These are phyloP conservation scores for Myodes glareolus DNA, from an alignment of 2,113 vertebrate genomes.

Conservation along the genomic window DNA sequence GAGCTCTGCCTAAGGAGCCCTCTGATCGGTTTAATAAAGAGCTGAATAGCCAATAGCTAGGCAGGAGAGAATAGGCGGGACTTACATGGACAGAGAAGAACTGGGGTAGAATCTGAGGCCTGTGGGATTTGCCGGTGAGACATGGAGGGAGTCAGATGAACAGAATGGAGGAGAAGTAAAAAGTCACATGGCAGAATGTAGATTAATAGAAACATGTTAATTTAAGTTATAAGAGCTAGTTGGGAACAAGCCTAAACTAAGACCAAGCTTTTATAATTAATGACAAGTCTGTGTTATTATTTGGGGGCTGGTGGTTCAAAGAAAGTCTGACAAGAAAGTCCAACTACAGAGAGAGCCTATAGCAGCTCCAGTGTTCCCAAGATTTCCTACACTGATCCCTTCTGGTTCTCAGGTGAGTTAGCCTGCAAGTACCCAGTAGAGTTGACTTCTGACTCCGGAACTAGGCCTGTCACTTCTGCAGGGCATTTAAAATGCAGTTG, in stretches of 20 bases:
- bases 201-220: background rate
- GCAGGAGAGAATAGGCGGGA: too few species aligned
- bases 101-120: too few species aligned
- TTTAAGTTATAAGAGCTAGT: background rate
- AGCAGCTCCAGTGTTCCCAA: accelerated
- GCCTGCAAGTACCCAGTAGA: background rate
- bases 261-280: background rate
- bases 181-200: background rate
- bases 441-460: background rate
- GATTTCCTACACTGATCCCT: accelerated
- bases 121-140: too few species aligned
- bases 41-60: too few species aligned
- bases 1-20: too few species aligned
- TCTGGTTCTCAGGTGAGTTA: background rate
- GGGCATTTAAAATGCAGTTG: conserved; percentile 25
- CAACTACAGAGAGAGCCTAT: background rate
- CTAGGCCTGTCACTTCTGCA: conserved; percentile 2
- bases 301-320: background rate
- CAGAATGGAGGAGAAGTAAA: background rate
- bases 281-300: background rate
- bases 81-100: too few species aligned
- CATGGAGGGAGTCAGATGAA: too few species aligned
- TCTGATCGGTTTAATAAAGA: too few species aligned
- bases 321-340: background rate
- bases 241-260: background rate